Evolutionary conservation across 2,113 vertebrate genomes (phyloP), one percentile per base, ranked within the genome.

Genomic region (Cololabis saira): DNA sequence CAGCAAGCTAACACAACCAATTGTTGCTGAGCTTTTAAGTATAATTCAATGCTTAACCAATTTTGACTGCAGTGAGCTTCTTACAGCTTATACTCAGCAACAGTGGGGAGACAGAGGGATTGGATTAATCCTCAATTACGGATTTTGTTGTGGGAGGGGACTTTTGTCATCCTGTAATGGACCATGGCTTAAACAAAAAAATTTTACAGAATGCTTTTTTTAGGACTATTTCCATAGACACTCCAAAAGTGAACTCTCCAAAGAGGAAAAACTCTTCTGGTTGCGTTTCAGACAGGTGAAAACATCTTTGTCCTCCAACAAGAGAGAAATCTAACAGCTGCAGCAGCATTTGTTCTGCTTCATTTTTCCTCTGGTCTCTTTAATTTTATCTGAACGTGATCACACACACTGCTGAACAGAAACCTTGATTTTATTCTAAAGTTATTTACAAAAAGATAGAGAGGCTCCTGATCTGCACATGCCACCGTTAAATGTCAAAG

Each of bases 61-160:
- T 59, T 76, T 51, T 18, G 62, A 72, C 69, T 44, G 17, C 89
- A 89, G 89, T 90, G 81, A 87, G 90, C 83, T 90, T 91, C 88
- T 82, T 65, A 63, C n/a, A 61, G 80, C 63, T 78, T 50, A 22
- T 88, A 86, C 87, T 87, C 81, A 82, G 79, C 62, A 55, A 63
- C 87, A 86, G 84, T 65, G 68, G 73, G 85, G 79, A 70, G 84
- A 88, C 76, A 79, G 74, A 57, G 2, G 80, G 82, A 80, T 74
- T 61, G 51, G 61, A 24, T 63, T 91, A 91, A 92, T 91, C 90
- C 89, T 27, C 11, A 67, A 37, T 51, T 19, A 67, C 60, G 68
- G 51, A 66, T 76, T n/a, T 84, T 76, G 78, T 42, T 37, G 50
- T 56, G 3, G 61, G 49, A 27, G 64, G 53, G 18, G 4, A 59